A percentile compares a stretch with the other conserved stretches of the same genome.
Evolutionary conservation across 2,888 invertebrate species (phyloP).

Genomic region (Ctenicera cuprea): DNA sequence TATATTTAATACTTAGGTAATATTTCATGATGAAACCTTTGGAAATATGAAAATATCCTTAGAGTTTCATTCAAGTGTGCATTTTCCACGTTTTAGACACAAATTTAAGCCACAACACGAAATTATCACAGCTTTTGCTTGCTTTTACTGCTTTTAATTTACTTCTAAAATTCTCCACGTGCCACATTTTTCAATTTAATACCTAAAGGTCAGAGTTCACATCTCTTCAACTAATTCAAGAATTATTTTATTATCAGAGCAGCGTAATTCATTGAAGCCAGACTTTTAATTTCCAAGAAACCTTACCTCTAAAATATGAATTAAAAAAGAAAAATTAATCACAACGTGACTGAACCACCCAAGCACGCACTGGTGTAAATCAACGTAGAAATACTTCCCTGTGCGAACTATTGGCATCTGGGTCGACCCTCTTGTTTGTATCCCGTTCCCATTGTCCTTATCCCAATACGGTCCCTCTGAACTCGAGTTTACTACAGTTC

Average conservation of each 20-base stretch:
- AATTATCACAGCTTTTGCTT: not conserved
- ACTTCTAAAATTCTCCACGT: not conserved
- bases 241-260: not conserved
- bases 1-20: no score
- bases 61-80: no score
- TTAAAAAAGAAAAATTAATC: not conserved
- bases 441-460: slow-evolving; percentile 8
- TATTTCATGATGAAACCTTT: not conserved
- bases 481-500: slow-evolving; percentile 22
- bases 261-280: not conserved
- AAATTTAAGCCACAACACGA: no score
- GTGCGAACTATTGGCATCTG: slow-evolving; percentile 20
- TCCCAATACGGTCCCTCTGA: slow-evolving; percentile 8
- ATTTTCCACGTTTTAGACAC: no score
- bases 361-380: not conserved
- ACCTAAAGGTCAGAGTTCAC: slow-evolving; percentile 1
- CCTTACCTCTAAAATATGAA: not conserved
- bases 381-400: not conserved
- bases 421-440: slow-evolving; percentile 27
- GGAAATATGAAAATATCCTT: not conserved
- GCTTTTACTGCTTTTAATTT: not conserved
- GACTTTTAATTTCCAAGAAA: no score
- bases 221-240: not conserved
- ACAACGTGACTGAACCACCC: no score
- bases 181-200: slow-evolving; percentile 1